These are phyloP conservation scores for Actinia tenebrosa DNA, from an alignment of 64 coral and sea anemone species.

Conservation along the genomic window DNA sequence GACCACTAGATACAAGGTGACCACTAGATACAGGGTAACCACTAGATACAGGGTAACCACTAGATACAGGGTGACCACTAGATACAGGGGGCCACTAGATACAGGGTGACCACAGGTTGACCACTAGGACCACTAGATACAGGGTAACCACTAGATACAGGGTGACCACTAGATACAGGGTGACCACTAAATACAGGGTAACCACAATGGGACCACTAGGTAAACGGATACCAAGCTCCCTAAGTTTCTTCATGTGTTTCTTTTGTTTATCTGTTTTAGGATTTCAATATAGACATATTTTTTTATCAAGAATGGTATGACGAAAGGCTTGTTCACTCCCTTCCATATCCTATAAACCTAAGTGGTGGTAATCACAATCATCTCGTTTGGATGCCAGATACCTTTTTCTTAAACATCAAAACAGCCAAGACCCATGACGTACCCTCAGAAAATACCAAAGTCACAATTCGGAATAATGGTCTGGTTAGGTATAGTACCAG, in stretches of 20 bases:
- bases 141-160: neutral
- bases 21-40: neutral
- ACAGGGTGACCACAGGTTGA: neutral
- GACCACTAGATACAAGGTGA: neutral
- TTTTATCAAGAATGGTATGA: constrained; percentile 36
- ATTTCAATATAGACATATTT: constrained; percentile 38
- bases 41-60: neutral
- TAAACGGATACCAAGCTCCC: too few relatives aligned
- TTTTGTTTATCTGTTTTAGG: constrained; percentile 4
- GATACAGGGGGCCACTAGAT: neutral
- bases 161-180: neutral
- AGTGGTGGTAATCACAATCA: constrained; percentile 9
- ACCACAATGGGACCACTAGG: neutral
- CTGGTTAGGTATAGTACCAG: constrained; percentile 37
- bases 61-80: neutral
- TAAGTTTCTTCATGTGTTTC: too few relatives aligned
- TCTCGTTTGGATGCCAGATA: constrained; percentile 46
- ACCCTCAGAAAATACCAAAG: constrained; percentile 41
- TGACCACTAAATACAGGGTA: neutral
- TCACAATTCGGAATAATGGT: constrained; percentile 6
- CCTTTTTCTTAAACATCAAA: constrained; percentile 52
- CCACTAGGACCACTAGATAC: too few relatives aligned
- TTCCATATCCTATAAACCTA: constrained; percentile 15
- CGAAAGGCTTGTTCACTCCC: constrained; percentile 17
- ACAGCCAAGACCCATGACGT: constrained; percentile 44